Percentiles rank a stretch among this genome's conserved stretches.
These are phyloP conservation scores for Oikopleura albicans DNA, from an alignment of 23 tunicate genomes.

Conservation along the genomic window DNA sequence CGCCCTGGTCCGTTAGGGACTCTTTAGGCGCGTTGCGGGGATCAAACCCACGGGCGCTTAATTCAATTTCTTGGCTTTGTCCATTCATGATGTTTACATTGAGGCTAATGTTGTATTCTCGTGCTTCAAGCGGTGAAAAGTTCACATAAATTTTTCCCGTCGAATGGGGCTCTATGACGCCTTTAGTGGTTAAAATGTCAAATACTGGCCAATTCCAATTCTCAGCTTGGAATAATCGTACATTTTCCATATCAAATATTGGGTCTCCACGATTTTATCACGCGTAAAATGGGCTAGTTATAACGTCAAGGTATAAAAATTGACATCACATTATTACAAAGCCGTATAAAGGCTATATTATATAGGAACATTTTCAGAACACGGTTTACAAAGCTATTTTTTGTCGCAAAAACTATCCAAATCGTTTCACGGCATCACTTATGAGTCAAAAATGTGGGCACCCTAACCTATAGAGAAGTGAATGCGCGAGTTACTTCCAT, in stretches of 20 bases:
- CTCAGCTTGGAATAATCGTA: neutral
- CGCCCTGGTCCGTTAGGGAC: neutral
- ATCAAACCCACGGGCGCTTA: neutral
- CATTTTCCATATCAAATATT: neutral
- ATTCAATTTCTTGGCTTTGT: neutral
- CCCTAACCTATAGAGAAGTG: neutral
- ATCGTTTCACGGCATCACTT: too few species aligned
- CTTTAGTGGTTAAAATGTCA: neutral
- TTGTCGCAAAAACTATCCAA: too few species aligned
- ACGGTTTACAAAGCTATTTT: too few species aligned
- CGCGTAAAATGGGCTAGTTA: too few species aligned
- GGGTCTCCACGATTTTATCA: too few species aligned
- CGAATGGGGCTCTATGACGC: neutral
- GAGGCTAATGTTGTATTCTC: neutral
- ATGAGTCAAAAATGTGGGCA: too few species aligned
- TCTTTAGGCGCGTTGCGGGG: neutral
- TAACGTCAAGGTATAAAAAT: too few species aligned
- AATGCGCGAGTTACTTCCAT: neutral
- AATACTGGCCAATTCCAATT: slow-evolving; percentile 4
- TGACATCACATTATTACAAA: too few species aligned
- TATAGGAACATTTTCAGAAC: too few species aligned
- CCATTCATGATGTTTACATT: neutral
- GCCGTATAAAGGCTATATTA: too few species aligned
- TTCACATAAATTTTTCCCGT: neutral
- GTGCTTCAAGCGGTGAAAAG: neutral